These are phyloP conservation scores for Mustelus asterias DNA, from an alignment of 2,113 vertebrate species.

Conservation along the genomic window DNA sequence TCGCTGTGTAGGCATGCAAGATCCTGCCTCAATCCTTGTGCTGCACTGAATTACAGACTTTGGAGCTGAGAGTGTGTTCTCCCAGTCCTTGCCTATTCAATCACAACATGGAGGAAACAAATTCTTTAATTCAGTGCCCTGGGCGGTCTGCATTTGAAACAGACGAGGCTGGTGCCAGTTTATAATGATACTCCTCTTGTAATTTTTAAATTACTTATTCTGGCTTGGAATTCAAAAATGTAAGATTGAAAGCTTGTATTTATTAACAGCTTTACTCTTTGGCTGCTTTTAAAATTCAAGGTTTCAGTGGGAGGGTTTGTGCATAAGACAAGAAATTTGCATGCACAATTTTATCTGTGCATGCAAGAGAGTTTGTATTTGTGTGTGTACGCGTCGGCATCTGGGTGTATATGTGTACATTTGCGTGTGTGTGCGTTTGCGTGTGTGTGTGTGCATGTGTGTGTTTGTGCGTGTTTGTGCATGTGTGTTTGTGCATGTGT, in stretches of 20 bases:
- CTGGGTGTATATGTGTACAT: background rate
- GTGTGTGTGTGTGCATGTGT: background rate
- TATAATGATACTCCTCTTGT: background rate
- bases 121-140: background rate
- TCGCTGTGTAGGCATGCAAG: background rate
- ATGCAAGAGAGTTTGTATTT: too few relatives aligned
- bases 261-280: background rate
- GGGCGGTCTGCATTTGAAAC: background rate
- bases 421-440: background rate
- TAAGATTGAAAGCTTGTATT: constrained; percentile 12
- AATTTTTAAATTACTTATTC: background rate
- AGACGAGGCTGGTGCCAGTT: background rate
- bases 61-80: background rate
- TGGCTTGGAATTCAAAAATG: background rate
- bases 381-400: background rate
- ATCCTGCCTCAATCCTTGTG: background rate
- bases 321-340: background rate
- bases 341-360: background rate
- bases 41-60: background rate
- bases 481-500: background rate
- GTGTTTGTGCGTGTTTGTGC: too few relatives aligned
- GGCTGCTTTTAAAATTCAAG: background rate
- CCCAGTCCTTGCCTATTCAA: background rate
- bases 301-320: background rate
- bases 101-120: background rate